These are phyloP conservation scores for Oscheius sp. DNA, from an alignment of 2,888 invertebrate species.

Conservation along the genomic window DNA sequence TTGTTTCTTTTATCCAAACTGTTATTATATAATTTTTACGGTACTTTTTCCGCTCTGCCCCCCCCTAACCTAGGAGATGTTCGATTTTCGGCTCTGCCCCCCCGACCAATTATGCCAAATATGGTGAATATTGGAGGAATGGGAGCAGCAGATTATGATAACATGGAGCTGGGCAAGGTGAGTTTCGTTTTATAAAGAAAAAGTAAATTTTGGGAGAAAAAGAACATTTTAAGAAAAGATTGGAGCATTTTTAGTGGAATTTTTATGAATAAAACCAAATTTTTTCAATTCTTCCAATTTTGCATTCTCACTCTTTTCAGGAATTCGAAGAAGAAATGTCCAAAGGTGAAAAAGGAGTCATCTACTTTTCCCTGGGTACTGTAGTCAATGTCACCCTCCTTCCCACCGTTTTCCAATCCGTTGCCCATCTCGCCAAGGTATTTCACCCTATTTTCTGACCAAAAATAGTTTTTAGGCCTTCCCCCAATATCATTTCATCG, in stretches of 20 bases:
- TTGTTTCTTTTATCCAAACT: no score
- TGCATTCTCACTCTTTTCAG: background rate
- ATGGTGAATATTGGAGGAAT: conserved; percentile 59
- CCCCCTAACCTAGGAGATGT: no score
- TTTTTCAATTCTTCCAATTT: no score
- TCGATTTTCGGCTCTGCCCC: no score
- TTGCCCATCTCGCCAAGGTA: conserved; percentile 38
- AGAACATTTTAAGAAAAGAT: no score
- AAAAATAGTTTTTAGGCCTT: conserved; percentile 34
- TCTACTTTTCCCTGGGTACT: conserved; percentile 60
- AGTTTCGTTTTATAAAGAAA: conserved; percentile 34
- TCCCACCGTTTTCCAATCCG: conserved; percentile 43
- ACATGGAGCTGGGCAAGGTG: background rate
- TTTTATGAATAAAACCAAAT: background rate
- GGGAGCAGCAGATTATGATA: conserved; percentile 22
- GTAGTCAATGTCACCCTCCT: conserved; percentile 55
- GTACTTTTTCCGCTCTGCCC: no score
- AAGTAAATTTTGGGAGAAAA: no score
- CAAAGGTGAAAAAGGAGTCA: conserved; percentile 55
- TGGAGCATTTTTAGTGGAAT: no score
- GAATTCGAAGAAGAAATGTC: conserved; percentile 22
- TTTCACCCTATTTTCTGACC: conserved; percentile 21
- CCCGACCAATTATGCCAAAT: conserved; percentile 54
- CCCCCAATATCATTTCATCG: conserved; percentile 59
- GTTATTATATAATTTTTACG: no score